Percentiles rank a stretch among this genome's conserved stretches.
phyloP scores from a whole-genome alignment of 2,113 vertebrate species.

The Myiozetetes cayanensis region DNA sequence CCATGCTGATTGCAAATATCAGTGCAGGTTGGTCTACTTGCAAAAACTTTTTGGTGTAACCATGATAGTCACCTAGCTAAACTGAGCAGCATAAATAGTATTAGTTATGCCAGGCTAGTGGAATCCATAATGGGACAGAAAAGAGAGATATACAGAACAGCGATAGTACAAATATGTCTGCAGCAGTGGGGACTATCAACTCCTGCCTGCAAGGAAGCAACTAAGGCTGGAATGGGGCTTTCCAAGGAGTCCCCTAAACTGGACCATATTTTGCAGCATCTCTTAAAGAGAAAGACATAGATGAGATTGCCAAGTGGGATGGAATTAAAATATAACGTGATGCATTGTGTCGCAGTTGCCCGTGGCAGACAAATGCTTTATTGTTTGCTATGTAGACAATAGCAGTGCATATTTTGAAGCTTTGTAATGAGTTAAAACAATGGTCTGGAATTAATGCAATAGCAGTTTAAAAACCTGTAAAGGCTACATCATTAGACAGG shows the following conservation, averaged over 20 bases:
- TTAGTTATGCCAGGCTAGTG: not conserved
- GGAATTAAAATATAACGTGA: not conserved
- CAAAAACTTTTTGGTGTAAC: not conserved
- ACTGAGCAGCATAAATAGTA: not conserved
- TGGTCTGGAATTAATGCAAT: not conserved
- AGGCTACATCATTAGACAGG: not conserved
- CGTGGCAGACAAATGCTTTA: not conserved
- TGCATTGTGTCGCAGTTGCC: not conserved
- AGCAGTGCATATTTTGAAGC: not conserved
- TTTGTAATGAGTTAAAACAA: not conserved
- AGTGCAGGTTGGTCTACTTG: not conserved
- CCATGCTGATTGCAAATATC: not conserved
- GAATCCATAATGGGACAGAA: not conserved
- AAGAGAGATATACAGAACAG: not conserved
- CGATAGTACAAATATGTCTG: fast-evolving
- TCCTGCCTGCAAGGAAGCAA: not conserved
- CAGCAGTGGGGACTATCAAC: not conserved
- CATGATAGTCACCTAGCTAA: not conserved
- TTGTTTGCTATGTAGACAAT: not conserved
- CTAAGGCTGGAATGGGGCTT: not conserved
- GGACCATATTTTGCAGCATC: not conserved
- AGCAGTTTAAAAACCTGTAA: not conserved
- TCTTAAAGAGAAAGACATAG: not conserved
- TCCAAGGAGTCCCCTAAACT: not conserved
- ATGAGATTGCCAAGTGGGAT: not conserved